Base-by-base conservation (phyloP, 2,113 vertebrate species). In the Lampris incognitus region DNA sequence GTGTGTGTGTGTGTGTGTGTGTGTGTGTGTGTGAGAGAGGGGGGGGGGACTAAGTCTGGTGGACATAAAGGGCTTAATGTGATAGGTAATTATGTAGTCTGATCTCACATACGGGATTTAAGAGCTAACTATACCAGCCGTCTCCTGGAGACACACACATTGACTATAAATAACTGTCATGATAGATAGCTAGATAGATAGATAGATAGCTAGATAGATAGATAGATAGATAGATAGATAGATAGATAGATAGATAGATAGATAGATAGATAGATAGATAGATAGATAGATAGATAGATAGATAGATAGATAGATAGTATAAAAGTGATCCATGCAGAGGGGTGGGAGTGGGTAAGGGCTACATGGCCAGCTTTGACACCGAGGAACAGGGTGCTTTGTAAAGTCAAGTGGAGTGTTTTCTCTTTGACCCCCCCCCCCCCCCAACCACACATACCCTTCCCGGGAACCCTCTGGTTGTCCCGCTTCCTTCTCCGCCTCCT, bases 71-170 rank as follows among this genome's bases (percentile, higher is more conserved):
- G 88, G 87, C 85, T 93, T 93, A 93, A 92, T 92, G 91, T 84
- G 89, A 91, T 81, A 90, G 91, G 90, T 94, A 94, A 94, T 95
- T 93, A 92, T 90, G 82, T 80, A 93, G 92, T 91, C 94, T 93
- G 93, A 93, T 93, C 92, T 94, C 93, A 92, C 89, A 85, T 76
- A 84, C 85, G 89, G 90, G 92, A 93, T 93, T 94, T 93, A 93
- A 91, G 91, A 91, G 85, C 89, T 90, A 93, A 92, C 90, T 90
- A 91, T 89, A 91, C 76, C 88, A 76, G 85, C 87, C 64, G 77
- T 85, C 83, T 87, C 87, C 85, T 85, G 81, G 73, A 88, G 82
- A 89, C 88, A 85, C 76, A 85, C 74, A 74, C 72, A 40, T 37
- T 54, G 65, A 81, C 82, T 84, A 91, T 87, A 85, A 92, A 91